These are phyloP conservation scores for Aphidius ervi DNA, from an alignment of 1,140 invertebrate species.

Conservation along the genomic window DNA sequence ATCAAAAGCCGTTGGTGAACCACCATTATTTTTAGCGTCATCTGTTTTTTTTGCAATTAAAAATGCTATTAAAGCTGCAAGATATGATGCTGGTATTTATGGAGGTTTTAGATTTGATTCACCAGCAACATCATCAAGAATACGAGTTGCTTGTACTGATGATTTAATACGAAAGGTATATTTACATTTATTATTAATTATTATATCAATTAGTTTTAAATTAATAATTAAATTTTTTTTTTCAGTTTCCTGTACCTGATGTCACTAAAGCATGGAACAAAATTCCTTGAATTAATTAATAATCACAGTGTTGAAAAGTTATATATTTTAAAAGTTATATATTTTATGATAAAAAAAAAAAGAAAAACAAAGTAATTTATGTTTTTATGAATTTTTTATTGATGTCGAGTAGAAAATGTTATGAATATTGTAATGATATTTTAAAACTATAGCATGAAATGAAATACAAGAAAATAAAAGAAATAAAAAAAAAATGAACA, in stretches of 20 bases:
- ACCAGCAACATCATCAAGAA: conserved; percentile 83
- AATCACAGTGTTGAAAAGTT: no score
- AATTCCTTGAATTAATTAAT: conserved; percentile 25
- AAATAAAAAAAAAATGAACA: neutral
- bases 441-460: no score
- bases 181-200: conserved; percentile 13
- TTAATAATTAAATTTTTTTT: conserved; percentile 6
- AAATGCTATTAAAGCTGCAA: conserved; percentile 78
- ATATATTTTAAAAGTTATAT: no score
- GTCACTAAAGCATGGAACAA: conserved; percentile 35
- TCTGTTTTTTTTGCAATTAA: conserved; percentile 87
- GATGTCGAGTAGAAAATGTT: no score
- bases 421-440: no score
- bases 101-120: conserved; percentile 73
- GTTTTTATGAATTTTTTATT: no score
- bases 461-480: no score
- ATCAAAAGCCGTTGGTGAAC: conserved; percentile 96
- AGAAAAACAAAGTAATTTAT: no score
- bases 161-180: conserved; percentile 16
- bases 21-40: conserved; percentile 84
- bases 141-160: conserved; percentile 76
- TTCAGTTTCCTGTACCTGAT: conserved; percentile 33
- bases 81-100: conserved; percentile 63
- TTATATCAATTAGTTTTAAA: neutral
- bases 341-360: no score